Conservation (phyloP, 2,797 vertebrate species). For the Sebastes minor region DNA sequence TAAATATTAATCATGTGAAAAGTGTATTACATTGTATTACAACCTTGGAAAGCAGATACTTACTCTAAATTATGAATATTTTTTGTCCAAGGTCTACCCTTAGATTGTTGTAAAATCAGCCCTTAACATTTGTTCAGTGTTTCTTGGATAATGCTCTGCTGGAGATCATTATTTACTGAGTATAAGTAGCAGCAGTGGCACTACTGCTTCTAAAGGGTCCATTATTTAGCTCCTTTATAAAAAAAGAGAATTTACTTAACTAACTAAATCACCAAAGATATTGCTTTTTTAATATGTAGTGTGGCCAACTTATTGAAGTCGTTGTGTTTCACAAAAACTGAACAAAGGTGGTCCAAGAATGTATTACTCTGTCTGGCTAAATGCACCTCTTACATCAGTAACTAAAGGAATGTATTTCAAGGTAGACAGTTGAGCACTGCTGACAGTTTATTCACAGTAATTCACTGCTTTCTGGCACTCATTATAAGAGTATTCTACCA, state of each 20-base stretch:
- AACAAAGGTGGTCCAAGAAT: background rate
- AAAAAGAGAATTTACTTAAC: background rate
- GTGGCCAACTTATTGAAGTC: background rate
- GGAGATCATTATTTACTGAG: background rate
- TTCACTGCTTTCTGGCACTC: background rate
- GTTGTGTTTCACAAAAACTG: background rate
- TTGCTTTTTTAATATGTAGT: background rate
- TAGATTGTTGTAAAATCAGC: background rate
- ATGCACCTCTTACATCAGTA: background rate
- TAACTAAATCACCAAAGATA: background rate
- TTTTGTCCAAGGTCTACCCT: background rate
- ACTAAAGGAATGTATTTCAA: background rate
- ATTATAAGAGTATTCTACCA: background rate
- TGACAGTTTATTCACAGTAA: background rate
- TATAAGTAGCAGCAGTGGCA: background rate
- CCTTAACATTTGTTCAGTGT: background rate
- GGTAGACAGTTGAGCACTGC: background rate
- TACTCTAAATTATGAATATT: background rate
- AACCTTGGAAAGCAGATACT: background rate
- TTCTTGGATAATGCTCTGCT: background rate
- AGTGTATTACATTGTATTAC: constrained; percentile 4
- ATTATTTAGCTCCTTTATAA: background rate
- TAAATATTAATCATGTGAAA: constrained; percentile 4
- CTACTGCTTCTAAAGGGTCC: background rate
- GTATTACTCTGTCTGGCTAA: background rate